A percentile compares a stretch with the other conserved stretches of the same genome.
Evolutionary conservation across 2,888 invertebrate genomes (phyloP).

Genomic region (Gymnoscelis rufifasciata): DNA sequence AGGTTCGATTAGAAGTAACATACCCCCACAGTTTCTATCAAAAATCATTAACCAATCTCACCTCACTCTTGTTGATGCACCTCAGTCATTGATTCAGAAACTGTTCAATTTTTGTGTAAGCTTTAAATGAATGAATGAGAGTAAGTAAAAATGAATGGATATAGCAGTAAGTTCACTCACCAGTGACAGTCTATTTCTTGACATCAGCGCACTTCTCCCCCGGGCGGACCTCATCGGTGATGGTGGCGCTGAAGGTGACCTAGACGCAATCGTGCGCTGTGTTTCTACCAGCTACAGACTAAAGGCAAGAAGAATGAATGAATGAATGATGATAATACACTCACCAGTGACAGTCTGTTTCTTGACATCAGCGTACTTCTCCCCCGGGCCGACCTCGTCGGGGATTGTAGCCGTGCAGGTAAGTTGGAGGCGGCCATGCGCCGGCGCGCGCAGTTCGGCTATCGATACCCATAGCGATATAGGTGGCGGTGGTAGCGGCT

Average conservation of each 20-base stretch:
- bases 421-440: slow-evolving; percentile 84
- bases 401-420: slow-evolving; percentile 90
- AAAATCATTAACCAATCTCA: too few species aligned
- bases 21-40: too few species aligned
- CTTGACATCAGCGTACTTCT: slow-evolving; percentile 86
- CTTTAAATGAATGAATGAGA: too few species aligned
- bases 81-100: too few species aligned
- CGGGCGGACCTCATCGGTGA: slow-evolving; percentile 85
- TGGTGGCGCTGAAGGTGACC: slow-evolving; percentile 87
- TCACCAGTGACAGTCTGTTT: slow-evolving; percentile 86
- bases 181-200: slow-evolving; percentile 84
- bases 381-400: slow-evolving; percentile 83
- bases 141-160: too few species aligned
- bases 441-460: slow-evolving; percentile 83
- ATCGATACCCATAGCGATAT: slow-evolving; percentile 87
- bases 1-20: too few species aligned
- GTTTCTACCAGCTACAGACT: too few species aligned
- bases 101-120: too few species aligned
- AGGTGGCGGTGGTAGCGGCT: slow-evolving; percentile 72
- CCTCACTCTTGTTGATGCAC: too few species aligned
- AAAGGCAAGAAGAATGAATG: too few species aligned
- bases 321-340: too few species aligned
- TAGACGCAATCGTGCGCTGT: slow-evolving; percentile 84
- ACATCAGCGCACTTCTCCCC: slow-evolving; percentile 86
- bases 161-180: too few species aligned